Percentiles rank a stretch among this genome's conserved stretches.
Evolutionary conservation across 2,113 vertebrate species (phyloP).

Genomic region (Condylura cristata): DNA sequence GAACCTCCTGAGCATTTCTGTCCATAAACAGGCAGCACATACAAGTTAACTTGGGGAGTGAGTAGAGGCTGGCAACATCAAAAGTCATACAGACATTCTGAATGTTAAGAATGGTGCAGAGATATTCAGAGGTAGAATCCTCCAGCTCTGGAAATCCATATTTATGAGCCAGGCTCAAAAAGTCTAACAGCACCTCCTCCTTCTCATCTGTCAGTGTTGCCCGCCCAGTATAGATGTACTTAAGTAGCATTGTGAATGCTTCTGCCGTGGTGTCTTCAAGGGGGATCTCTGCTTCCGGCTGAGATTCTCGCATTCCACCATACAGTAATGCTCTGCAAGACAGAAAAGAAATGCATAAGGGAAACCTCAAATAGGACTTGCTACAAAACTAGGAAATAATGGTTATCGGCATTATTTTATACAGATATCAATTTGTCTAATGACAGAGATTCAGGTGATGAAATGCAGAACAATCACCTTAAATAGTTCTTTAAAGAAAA

Average conservation of each 20-base stretch:
- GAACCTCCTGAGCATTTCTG: constrained; percentile 94
- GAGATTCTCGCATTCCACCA: constrained; percentile 98
- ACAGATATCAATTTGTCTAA: constrained; percentile 23
- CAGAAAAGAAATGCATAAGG: constrained; percentile 50
- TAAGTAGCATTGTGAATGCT: constrained; percentile 96
- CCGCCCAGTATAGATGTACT: constrained; percentile 97
- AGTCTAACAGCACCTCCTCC: constrained; percentile 97
- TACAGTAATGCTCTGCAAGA: constrained; percentile 93
- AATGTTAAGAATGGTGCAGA: constrained; percentile 96
- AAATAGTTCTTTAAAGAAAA: constrained; percentile 35
- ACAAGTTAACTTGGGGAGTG: constrained; percentile 91
- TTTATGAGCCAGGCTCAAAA: constrained; percentile 96
- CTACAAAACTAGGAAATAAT: neutral
- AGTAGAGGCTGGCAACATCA: constrained; percentile 98
- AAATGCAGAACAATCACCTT: constrained; percentile 31
- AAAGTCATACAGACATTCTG: constrained; percentile 98
- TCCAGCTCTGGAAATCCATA: constrained; percentile 98
- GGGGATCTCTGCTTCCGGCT: constrained; percentile 95
- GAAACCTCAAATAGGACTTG: constrained; percentile 13
- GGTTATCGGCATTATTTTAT: neutral
- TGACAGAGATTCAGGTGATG: constrained; percentile 43
- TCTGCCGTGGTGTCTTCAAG: constrained; percentile 96
- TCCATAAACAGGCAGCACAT: constrained; percentile 99
- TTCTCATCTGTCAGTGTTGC: constrained; percentile 95
- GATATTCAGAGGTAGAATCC: constrained; percentile 96